phyloP scores from a whole-genome alignment of 2,888 invertebrate genomes.

The Timandra comae region DNA sequence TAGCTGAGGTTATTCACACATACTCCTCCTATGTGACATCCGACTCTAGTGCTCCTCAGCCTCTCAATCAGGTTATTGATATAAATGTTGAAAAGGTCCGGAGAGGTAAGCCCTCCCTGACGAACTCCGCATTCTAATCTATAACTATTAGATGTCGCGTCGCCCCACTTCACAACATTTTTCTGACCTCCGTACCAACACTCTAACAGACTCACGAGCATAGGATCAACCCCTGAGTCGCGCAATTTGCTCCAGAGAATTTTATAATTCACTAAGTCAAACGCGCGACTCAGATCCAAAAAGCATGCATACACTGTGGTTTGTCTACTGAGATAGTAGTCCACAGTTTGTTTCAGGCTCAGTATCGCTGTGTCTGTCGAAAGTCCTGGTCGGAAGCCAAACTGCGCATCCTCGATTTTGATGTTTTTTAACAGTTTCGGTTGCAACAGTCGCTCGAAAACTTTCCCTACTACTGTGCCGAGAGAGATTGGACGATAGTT shows the following conservation, averaged over 20 bases:
- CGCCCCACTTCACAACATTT: slow-evolving; percentile 1
- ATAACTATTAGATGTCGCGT: slow-evolving; percentile 2
- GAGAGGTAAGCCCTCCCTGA: slow-evolving; percentile 1
- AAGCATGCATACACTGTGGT: too few relatives aligned
- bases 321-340: too few relatives aligned
- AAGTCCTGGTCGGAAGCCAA: too few relatives aligned
- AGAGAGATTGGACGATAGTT: neutral
- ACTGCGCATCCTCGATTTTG: too few relatives aligned
- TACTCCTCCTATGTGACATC: slow-evolving; percentile 1
- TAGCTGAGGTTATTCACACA: slow-evolving; percentile 1
- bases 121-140: slow-evolving; percentile 3
- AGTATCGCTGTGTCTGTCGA: too few relatives aligned
- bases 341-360: too few relatives aligned
- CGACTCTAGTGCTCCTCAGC: slow-evolving; percentile 1
- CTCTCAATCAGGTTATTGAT: slow-evolving; percentile 2
- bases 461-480: neutral
- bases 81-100: slow-evolving; percentile 1
- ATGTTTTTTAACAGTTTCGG: too few relatives aligned
- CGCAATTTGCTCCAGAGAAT: too few relatives aligned
- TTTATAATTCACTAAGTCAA: too few relatives aligned
- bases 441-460: neutral
- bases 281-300: too few relatives aligned
- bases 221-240: too few relatives aligned
- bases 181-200: slow-evolving; percentile 4
- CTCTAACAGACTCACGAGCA: too few relatives aligned